Evolutionary conservation across 2,113 vertebrate genomes (phyloP), one percentile per base, ranked within the genome.

Genomic region (Aphelocoma coerulescens): DNA sequence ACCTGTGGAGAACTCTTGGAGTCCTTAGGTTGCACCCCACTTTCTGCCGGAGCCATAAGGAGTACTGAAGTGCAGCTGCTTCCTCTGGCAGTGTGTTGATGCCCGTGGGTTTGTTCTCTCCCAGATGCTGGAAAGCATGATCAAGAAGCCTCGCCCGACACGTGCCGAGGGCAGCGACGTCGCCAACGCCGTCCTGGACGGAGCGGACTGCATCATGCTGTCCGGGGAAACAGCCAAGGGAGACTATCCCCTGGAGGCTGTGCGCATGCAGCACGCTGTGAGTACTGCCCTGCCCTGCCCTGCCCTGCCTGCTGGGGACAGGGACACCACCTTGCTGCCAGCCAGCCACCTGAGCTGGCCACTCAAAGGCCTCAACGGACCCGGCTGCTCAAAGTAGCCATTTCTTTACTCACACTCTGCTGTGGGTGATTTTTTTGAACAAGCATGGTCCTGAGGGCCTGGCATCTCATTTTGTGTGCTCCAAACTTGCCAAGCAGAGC

Each of bases 101-200:
- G 41, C 23, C n/a, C 3, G 49, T 44, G 68, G 10, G 3, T n/a
- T 74, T 67, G 6, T 49, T 73, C n/a, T 68, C 33, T 54, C 81
- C 62, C 62, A 99, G 99, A 99, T 99, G 99, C 93, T 99, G 97
- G 99, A 99, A 96, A 99, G 99, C 97, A 99, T 99, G 99, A 99
- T 99, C 95, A 99, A 99, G 98, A 99, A 99, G 63, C 99, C 99
- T 19, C 99, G 99, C 5, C 99, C 99, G 0, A 99, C 99, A 5
- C 98, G 99, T 1, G 99, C 99, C 0, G 99, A 99, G 98, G 99
- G 99, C 96, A 99, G 98, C 1, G 99, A 99, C 1, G 99, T 99
- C 8, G 99, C 99, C 91, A 99, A 99, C 8, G 99, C 99, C 0
- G 99, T 99, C 41, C 96, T 99, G 94, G 99, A 99, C 1, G 99